These are phyloP conservation scores for Limonius californicus DNA, from an alignment of 1,140 invertebrate species.

Conservation along the genomic window DNA sequence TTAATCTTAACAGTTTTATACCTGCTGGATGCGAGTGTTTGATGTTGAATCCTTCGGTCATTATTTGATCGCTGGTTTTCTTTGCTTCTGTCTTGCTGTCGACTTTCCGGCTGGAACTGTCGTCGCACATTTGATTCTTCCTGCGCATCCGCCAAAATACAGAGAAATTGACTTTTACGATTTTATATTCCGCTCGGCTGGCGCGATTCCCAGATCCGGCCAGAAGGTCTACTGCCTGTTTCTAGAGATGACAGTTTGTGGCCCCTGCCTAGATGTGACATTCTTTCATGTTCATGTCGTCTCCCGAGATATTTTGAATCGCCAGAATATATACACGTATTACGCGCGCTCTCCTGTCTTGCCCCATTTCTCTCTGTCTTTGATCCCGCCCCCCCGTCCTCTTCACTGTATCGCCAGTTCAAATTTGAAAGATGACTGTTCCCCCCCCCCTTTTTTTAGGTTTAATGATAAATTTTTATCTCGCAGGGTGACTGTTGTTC, in stretches of 20 bases:
- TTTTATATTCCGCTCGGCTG: constrained; percentile 19
- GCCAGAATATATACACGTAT: constrained; percentile 24
- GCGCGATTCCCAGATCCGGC: constrained; percentile 1
- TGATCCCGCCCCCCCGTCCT: too few relatives aligned
- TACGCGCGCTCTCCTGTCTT: too few relatives aligned
- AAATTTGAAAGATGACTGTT: too few relatives aligned
- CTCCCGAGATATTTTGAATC: constrained; percentile 26
- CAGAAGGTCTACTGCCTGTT: constrained; percentile 17
- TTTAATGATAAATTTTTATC: too few relatives aligned
- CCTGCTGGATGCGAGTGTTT: constrained; percentile 36
- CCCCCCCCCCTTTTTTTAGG: too few relatives aligned
- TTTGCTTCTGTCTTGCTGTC: constrained; percentile 32
- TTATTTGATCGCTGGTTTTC: constrained; percentile 33
- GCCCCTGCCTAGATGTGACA: constrained; percentile 33
- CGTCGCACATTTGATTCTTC: constrained; percentile 4
- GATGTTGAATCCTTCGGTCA: constrained; percentile 26
- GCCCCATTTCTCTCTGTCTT: not conserved
- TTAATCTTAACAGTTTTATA: constrained; percentile 36
- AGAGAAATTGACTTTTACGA: constrained; percentile 30
- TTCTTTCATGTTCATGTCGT: constrained; percentile 37
- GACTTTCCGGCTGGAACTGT: constrained; percentile 13
- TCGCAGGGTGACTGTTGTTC: constrained; percentile 13
- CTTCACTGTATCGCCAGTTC: too few relatives aligned
- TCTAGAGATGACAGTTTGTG: constrained; percentile 27
- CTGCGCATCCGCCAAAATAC: not conserved